Conservation (phyloP, 2,113 vertebrate genomes). For the Cavia porcellus region DNA sequence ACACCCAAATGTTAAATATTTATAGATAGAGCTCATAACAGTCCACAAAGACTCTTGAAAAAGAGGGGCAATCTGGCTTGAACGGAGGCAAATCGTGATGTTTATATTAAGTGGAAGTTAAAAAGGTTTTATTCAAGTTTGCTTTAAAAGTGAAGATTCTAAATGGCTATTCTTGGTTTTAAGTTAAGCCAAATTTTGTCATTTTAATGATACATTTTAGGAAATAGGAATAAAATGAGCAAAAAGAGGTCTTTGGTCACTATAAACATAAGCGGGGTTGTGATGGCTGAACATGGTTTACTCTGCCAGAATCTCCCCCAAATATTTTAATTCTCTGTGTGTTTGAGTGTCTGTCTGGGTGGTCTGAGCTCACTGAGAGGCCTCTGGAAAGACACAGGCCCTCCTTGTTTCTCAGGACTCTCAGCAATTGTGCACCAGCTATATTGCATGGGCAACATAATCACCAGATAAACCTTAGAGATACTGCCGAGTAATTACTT, state of each 20-base stretch:
- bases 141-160: slow-evolving; percentile 45
- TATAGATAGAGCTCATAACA: background rate
- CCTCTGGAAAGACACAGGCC: slow-evolving; percentile 26
- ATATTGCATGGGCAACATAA: background rate
- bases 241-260: slow-evolving; percentile 54
- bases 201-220: slow-evolving; percentile 63
- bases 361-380: slow-evolving; percentile 61
- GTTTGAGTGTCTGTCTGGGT: slow-evolving; percentile 62
- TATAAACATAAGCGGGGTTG: slow-evolving; percentile 64
- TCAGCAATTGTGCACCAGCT: background rate
- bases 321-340: slow-evolving; percentile 75
- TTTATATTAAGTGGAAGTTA: slow-evolving; percentile 59
- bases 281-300: slow-evolving; percentile 42
- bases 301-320: slow-evolving; percentile 64
- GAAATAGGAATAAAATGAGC: background rate
- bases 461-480: slow-evolving; percentile 54
- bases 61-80: background rate
- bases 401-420: slow-evolving; percentile 18
- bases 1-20: background rate
- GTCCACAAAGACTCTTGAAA: background rate
- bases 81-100: slow-evolving; percentile 40
- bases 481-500: slow-evolving; percentile 60
- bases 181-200: slow-evolving; percentile 72
- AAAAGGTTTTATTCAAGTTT: slow-evolving; percentile 54
- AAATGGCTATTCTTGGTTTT: slow-evolving; percentile 43